These are phyloP conservation scores for Alligator sinensis DNA, from an alignment of 2,113 vertebrate genomes.

Conservation along the genomic window DNA sequence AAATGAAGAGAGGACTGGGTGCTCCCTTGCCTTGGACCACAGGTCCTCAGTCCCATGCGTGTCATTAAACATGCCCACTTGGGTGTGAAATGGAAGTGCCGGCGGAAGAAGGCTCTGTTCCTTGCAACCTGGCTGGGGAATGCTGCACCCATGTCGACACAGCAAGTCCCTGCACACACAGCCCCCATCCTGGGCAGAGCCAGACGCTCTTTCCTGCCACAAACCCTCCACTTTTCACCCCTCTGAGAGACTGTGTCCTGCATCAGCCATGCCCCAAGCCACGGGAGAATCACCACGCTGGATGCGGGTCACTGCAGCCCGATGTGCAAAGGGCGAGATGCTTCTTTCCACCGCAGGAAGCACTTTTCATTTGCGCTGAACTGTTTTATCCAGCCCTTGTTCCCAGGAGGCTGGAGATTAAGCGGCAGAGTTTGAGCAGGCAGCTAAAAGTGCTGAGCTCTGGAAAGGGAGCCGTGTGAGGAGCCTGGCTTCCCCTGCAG, in stretches of 20 bases:
- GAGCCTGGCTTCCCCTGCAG: conserved; percentile 46
- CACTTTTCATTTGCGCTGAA: conserved; percentile 41
- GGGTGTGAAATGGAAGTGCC: too few species aligned
- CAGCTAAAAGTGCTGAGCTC: conserved; percentile 56
- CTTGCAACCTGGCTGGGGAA: too few species aligned
- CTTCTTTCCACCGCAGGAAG: background rate
- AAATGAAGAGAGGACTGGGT: background rate
- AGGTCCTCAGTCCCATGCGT: background rate
- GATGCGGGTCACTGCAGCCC: background rate
- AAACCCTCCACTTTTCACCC: background rate
- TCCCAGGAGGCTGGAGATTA: background rate
- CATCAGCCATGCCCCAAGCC: background rate
- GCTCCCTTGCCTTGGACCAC: background rate
- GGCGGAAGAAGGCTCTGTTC: too few species aligned
- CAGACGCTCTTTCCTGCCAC: accelerated
- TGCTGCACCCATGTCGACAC: too few species aligned
- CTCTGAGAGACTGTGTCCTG: background rate
- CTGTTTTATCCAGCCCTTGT: background rate
- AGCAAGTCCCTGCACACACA: accelerated
- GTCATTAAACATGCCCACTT: too few species aligned
- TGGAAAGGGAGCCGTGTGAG: conserved; percentile 35
- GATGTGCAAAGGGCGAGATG: background rate
- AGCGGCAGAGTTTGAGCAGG: conserved; percentile 36
- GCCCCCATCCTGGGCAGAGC: background rate
- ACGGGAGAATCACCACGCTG: background rate